Evolutionary conservation across 2,888 invertebrate species (phyloP), one percentile per base, ranked within the genome.

Genomic region (Boloria euphrosyne): DNA sequence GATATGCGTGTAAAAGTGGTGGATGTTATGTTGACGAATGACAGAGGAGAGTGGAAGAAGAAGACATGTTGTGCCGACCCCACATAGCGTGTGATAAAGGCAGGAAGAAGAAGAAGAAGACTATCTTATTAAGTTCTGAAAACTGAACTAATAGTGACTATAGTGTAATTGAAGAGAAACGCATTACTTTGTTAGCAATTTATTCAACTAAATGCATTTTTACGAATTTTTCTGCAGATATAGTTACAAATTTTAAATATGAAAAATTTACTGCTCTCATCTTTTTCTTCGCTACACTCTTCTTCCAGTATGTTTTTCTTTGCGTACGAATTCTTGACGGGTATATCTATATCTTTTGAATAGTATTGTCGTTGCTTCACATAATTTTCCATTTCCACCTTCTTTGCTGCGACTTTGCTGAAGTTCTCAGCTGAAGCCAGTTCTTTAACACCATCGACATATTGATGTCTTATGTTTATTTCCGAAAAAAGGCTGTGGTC

Each of bases 281-380:
- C 78, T 13, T 78, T 76, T 1, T 63, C 66, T 14, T 77, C 72
- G 4, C 72, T 70, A 54, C 82, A 83, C 52, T 89, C 86, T 70
- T 89, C 83, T 66, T 87, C 74, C 53, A 85, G 75, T 55, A 91
- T 87, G 68, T 90, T 81, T 70, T 86, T 89, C 75, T 86, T 90
- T 0, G 89, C 85, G 61, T 75, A 80, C 0, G 89, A 85, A 4
- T 78, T 76, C 71, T 84, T 89, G 0, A 91, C 82, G 1, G 91
- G 91, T 69, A 91, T 89, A 43, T 87, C 84, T 70, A 78, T 80
- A 49, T 91, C 89, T 1, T 78, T 74, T 1, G 59, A 53, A 16
- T 73, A 68, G 0, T 62, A 43, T 16, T 80, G 73, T 16, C 76
- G 73, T 17, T 75, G 71, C 14, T 71, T 71, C 3, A 77, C 74